phyloP scores from a whole-genome alignment of 2,797 vertebrate species.

The Rhinoraja longicauda region DNA sequence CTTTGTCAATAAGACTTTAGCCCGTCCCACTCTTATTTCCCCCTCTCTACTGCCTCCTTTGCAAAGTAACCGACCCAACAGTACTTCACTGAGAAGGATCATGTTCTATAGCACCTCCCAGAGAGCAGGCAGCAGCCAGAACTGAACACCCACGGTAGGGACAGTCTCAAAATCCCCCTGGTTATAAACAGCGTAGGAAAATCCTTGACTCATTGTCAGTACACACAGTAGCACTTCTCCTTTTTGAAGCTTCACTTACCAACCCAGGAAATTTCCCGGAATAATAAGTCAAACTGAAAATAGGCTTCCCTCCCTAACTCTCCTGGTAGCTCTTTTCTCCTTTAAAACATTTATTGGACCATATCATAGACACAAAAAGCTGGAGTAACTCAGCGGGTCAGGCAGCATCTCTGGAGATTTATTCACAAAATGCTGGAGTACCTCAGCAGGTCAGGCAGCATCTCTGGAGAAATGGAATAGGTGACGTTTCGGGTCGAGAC shows the following conservation, averaged over 20 bases:
- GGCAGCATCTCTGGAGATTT: no score
- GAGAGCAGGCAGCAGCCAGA: neutral
- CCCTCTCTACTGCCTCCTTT: neutral
- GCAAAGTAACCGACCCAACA: neutral
- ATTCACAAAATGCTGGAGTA: no score
- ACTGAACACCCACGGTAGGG: neutral
- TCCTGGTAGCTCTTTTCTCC: neutral
- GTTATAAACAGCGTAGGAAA: neutral
- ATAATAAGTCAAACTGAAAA: neutral
- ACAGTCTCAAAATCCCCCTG: neutral
- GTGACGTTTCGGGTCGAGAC: no score
- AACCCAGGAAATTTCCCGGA: neutral
- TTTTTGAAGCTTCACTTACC: neutral
- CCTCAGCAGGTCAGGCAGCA: no score
- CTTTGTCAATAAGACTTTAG: constrained; percentile 21
- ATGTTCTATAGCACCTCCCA: neutral
- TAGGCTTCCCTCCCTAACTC: neutral
- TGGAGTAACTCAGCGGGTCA: no score
- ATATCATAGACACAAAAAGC: no score
- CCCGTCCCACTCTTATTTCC: neutral
- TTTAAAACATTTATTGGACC: no score
- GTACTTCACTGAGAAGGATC: neutral
- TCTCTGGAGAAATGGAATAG: no score
- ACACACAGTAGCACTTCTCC: no score
- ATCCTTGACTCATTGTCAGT: neutral